These are phyloP conservation scores for Ernsta delagoae DNA, from an alignment of 2,888 invertebrate species.

Conservation along the genomic window DNA sequence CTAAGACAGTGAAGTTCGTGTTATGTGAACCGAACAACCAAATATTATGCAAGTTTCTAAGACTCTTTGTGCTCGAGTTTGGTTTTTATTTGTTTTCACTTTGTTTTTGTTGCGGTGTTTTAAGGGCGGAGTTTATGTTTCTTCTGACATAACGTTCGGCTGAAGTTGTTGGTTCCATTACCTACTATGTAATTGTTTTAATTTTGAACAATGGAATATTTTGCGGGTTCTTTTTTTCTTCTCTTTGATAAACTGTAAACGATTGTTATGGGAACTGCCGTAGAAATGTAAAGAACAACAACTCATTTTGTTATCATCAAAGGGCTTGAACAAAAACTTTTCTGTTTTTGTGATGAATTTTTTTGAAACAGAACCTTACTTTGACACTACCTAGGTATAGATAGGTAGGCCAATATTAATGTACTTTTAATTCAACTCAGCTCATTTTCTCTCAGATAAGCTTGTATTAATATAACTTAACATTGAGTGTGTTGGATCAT, in stretches of 20 bases:
- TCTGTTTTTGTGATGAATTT: too few relatives aligned
- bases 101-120: background rate
- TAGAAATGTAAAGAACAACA: too few relatives aligned
- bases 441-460: too few relatives aligned
- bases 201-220: background rate
- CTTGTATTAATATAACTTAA: too few relatives aligned
- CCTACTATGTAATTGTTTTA: background rate
- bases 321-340: too few relatives aligned
- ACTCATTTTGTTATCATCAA: too few relatives aligned
- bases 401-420: too few relatives aligned
- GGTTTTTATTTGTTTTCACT: background rate
- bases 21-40: background rate
- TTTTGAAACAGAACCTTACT: too few relatives aligned
- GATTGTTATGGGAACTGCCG: background rate
- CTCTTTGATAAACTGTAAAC: background rate
- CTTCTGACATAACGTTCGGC: background rate
- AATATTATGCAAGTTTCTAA: background rate
- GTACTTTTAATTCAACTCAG: too few relatives aligned
- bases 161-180: background rate
- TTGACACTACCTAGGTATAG: too few relatives aligned
- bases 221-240: background rate
- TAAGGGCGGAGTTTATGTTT: background rate
- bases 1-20: background rate
- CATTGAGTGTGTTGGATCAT: too few relatives aligned
- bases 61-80: background rate